Evolutionary conservation across 2,888 invertebrate genomes (phyloP), one percentile per base, ranked within the genome.

Genomic region (Chromoteleia sp.): DNA sequence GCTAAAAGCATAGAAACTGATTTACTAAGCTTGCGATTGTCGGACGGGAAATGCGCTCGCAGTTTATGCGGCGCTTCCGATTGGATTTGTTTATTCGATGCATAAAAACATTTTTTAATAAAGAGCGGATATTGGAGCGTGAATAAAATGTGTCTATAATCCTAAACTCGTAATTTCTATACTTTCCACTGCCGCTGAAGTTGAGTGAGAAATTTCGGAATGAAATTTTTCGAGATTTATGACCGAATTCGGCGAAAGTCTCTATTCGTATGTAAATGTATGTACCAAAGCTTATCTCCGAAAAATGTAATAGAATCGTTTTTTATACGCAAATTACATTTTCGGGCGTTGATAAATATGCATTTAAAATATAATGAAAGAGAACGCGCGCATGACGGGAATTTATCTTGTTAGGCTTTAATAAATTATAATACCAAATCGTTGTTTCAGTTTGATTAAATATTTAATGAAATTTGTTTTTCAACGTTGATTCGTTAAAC

Each of bases 261-360:
- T 75, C 65, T 50, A 67, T 75, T 65, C 65, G 48, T 58, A 75
- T 75, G 65, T 75, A 75, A 75, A 75, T 65, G 39, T n/a, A n/a
- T 36, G 45, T 56, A 45, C 65, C 41, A 48, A 54, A 65, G 63
- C 56, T 74, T 65, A 65, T 74, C 54, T 56, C 12, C 33, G 25
- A 65, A 65, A 74, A 74, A 71, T 71, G 45, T 73, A 54, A 73
- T 63, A 73, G 52, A 63, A 54, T 54, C 61, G 25, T 61, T 73
- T 73, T 71, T 63, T 73, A 54, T 54, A 45, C 63, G 50, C 30
- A 59, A 59, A 73, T 73, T 73, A 36, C 52, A 33, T 52, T 63
- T 50, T 43, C 36, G 33, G 48, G 10, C 58, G 45, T 36, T 50
- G 39, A 48, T 59, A 59, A 52, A 61, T 71, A 52, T 61, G 39